Evolutionary conservation across 2,888 invertebrate species (phyloP).

Genomic region (Drosophila mimica): DNA sequence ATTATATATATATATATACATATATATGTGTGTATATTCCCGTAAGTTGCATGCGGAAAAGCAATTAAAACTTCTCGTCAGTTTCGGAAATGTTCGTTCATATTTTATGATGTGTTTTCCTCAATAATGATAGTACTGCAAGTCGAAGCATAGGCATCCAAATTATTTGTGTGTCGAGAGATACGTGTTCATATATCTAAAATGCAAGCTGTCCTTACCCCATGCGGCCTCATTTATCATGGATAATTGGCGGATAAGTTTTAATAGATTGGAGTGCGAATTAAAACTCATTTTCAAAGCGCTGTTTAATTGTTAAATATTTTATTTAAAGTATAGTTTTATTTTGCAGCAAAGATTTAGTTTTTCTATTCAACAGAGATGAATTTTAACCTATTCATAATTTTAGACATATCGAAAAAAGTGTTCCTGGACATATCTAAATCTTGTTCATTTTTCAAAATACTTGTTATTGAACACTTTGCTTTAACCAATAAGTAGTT

Average conservation of each 20-base stretch:
- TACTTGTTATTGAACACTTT: too few relatives aligned
- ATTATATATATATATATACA: background rate
- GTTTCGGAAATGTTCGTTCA: conserved; percentile 72
- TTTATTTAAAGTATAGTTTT: background rate
- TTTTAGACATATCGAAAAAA: background rate
- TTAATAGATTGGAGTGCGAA: background rate
- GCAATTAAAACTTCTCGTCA: conserved; percentile 75
- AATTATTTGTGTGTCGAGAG: background rate
- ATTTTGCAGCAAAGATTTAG: background rate
- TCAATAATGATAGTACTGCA: conserved; percentile 42
- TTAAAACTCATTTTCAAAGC: background rate
- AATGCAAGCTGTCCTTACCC: background rate
- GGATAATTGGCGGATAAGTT: background rate
- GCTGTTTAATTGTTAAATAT: too few relatives aligned
- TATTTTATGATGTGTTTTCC: conserved; percentile 70
- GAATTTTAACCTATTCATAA: background rate
- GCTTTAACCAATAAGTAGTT: background rate
- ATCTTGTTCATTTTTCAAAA: too few relatives aligned
- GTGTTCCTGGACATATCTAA: background rate
- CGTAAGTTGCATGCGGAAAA: conserved; percentile 71
- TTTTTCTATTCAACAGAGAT: background rate
- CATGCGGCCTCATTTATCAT: background rate
- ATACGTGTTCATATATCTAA: background rate
- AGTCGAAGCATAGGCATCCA: background rate
- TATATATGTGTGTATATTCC: background rate